phyloP scores from a whole-genome alignment of 2,113 vertebrate species.

The Cynoglossus semilaevis region DNA sequence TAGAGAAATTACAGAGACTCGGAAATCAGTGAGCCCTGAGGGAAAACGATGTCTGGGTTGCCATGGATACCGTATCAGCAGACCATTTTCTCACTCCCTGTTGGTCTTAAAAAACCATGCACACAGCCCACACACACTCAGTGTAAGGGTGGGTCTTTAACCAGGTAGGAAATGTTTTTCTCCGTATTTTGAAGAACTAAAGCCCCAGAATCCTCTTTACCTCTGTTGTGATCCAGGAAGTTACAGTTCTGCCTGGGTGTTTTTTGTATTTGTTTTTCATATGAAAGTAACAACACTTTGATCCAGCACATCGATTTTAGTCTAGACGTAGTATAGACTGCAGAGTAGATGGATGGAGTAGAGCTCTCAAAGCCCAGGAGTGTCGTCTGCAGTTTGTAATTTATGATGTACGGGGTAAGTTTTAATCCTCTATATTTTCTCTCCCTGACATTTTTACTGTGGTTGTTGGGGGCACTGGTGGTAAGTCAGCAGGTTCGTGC shows the following conservation, averaged over 20 bases:
- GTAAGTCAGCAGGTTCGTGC: conserved; percentile 22
- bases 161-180: conserved; percentile 13
- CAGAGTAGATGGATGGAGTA: conserved; percentile 12
- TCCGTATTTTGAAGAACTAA: not conserved
- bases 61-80: conserved; percentile 29
- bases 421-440: conserved; percentile 15
- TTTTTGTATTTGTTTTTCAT: conserved; percentile 4
- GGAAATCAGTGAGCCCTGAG: not conserved
- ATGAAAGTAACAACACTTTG: not conserved
- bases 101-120: conserved; percentile 26
- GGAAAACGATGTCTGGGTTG: conserved; percentile 21
- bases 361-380: conserved; percentile 10
- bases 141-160: conserved; percentile 12
- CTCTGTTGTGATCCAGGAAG: conserved; percentile 2
- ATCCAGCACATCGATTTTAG: too few species aligned
- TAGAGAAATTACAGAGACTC: conserved; percentile 3
- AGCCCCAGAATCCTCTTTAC: not conserved
- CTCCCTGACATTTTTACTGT: conserved; percentile 14
- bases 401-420: conserved; percentile 23
- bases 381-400: conserved; percentile 7
- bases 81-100: not conserved
- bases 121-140: conserved; percentile 20
- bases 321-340: not conserved
- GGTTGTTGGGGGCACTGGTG: not conserved
- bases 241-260: not conserved